phyloP scores from a whole-genome alignment of 2,797 vertebrate genomes.

The Spinibarbus caldwelli region DNA sequence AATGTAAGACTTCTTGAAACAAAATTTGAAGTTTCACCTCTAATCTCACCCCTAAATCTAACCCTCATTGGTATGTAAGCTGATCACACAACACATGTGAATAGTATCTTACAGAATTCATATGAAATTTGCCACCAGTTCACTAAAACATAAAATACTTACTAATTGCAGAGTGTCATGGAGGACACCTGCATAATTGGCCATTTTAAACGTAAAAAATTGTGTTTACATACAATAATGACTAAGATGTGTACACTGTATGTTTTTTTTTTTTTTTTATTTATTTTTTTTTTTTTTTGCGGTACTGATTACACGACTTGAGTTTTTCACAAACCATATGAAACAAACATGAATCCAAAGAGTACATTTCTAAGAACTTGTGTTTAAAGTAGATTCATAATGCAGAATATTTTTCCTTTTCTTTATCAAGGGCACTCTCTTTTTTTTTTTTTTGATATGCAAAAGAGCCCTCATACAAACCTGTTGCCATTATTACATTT shows the following conservation, averaged over 20 bases:
- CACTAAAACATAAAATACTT: not conserved
- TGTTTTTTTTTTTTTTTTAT: no score
- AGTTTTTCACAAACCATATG: not conserved
- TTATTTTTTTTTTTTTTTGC: not conserved
- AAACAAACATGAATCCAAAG: not conserved
- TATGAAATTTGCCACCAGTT: not conserved
- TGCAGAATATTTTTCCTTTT: not conserved
- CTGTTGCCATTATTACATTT: not conserved
- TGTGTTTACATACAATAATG: not conserved
- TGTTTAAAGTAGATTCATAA: not conserved
- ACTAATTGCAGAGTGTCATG: no score
- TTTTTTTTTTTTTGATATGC: not conserved
- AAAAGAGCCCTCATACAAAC: not conserved
- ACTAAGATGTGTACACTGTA: not conserved
- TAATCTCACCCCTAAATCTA: not conserved
- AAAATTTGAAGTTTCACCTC: not conserved
- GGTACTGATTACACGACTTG: not conserved
- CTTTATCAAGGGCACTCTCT: not conserved
- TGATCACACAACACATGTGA: not conserved
- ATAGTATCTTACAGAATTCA: not conserved
- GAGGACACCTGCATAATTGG: not conserved
- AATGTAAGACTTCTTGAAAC: not conserved
- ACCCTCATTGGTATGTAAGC: not conserved
- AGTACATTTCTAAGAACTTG: not conserved
- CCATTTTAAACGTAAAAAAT: not conserved